These are phyloP conservation scores for Stichopus horrens DNA, from an alignment of 53 echinoderm and acorn worm genomes.

Conservation along the genomic window DNA sequence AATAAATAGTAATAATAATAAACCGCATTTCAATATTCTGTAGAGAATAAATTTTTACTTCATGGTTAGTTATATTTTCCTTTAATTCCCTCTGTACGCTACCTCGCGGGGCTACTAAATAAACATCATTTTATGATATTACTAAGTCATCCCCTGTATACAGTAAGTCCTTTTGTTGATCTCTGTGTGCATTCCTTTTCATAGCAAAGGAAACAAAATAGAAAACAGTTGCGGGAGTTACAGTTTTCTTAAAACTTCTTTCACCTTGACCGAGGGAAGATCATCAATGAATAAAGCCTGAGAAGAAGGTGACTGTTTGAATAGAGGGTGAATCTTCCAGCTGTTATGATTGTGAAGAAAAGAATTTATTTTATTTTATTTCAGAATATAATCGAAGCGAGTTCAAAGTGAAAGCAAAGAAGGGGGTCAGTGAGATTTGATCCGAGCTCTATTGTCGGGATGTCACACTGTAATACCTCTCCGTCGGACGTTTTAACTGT, in stretches of 20 bases:
- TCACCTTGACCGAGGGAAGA: slow-evolving; percentile 25
- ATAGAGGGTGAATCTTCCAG: slow-evolving; percentile 11
- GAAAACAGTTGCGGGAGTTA: not conserved
- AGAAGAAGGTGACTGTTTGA: not conserved
- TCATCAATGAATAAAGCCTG: not conserved
- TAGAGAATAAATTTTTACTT: too few species aligned
- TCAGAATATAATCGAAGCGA: slow-evolving; percentile 9
- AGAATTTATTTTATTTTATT: slow-evolving; percentile 44
- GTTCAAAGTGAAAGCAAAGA: not conserved
- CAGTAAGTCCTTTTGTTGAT: not conserved
- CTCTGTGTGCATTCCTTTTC: too few species aligned
- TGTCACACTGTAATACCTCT: slow-evolving; percentile 7
- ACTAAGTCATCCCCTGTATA: not conserved
- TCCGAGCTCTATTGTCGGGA: not conserved
- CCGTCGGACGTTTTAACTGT: too few species aligned
- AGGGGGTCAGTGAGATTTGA: slow-evolving; percentile 18
- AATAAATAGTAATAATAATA: too few species aligned
- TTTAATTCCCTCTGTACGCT: not conserved
- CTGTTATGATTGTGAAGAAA: slow-evolving; percentile 28
- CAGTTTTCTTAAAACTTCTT: not conserved
- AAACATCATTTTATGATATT: not conserved
- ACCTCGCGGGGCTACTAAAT: not conserved
- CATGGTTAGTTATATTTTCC: not conserved
- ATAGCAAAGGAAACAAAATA: too few species aligned
- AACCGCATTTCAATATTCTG: too few species aligned